These are phyloP conservation scores for Temnothorax longispinosus DNA, from an alignment of 1,140 invertebrate genomes.

Conservation along the genomic window DNA sequence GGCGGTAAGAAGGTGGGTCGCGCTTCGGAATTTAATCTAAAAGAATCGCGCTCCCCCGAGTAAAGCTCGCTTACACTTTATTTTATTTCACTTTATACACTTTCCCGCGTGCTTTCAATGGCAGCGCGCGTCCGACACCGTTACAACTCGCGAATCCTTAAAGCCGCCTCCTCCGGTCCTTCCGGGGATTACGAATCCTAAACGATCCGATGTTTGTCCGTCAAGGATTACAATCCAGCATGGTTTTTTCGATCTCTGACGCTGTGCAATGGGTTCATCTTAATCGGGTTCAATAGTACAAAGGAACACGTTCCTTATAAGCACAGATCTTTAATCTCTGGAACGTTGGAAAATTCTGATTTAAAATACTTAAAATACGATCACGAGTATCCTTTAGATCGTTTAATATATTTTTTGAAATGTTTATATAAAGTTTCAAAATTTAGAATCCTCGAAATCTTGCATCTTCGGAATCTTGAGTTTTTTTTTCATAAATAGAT, in stretches of 20 bases:
- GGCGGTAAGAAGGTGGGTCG: slow-evolving; percentile 57
- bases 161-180: neutral
- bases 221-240: neutral
- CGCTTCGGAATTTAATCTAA: slow-evolving; percentile 80
- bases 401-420: neutral
- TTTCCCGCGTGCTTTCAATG: slow-evolving; percentile 69
- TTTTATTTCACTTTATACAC: slow-evolving; percentile 74
- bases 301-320: neutral
- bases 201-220: slow-evolving; percentile 1
- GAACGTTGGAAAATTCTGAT: neutral
- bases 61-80: slow-evolving; percentile 74
- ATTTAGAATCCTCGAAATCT: neutral
- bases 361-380: neutral
- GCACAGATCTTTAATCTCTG: neutral
- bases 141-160: slow-evolving; percentile 42
- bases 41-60: slow-evolving; percentile 76
- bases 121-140: slow-evolving; percentile 23
- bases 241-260: neutral
- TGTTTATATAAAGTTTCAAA: neutral
- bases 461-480: neutral
- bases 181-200: neutral
- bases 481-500: neutral
- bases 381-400: neutral
- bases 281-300: neutral
- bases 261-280: neutral